Conservation (phyloP, 2,113 vertebrate genomes). For the Clarias batrachus region DNA sequence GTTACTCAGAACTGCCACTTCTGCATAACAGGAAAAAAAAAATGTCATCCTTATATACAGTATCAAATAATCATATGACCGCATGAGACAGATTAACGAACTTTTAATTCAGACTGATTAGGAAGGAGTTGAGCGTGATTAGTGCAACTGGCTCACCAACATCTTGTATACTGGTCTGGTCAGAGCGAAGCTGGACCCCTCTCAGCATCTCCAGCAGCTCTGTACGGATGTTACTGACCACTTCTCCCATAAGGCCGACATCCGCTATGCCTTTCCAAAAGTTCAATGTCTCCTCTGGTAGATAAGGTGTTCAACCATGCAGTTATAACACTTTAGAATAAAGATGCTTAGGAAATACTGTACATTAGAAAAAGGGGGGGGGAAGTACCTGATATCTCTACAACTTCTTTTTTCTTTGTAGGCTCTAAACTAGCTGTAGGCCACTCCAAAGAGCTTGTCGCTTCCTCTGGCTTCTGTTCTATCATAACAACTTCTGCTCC, state of each 20-base stretch:
- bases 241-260: conserved; percentile 94
- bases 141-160: conserved; percentile 72
- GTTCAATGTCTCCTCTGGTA: conserved; percentile 88
- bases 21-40: conserved; percentile 71
- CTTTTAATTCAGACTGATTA: background rate
- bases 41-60: too few species aligned
- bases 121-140: background rate
- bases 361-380: background rate
- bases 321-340: background rate
- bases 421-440: conserved; percentile 72
- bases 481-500: conserved; percentile 77
- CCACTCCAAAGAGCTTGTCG: conserved; percentile 73
- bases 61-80: background rate
- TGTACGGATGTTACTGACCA: conserved; percentile 92
- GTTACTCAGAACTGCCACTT: conserved; percentile 93
- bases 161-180: conserved; percentile 81
- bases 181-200: conserved; percentile 82
- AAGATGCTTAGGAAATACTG: background rate
- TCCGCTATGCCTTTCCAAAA: conserved; percentile 98
- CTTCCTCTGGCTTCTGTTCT: conserved; percentile 77
- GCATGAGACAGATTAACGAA: background rate
- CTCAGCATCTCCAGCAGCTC: conserved; percentile 89
- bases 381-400: conserved; percentile 87
- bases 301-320: background rate
- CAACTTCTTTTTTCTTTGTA: conserved; percentile 75